These are phyloP conservation scores for Chroicocephalus ridibundus DNA, from an alignment of 2,113 vertebrate genomes.

Conservation along the genomic window DNA sequence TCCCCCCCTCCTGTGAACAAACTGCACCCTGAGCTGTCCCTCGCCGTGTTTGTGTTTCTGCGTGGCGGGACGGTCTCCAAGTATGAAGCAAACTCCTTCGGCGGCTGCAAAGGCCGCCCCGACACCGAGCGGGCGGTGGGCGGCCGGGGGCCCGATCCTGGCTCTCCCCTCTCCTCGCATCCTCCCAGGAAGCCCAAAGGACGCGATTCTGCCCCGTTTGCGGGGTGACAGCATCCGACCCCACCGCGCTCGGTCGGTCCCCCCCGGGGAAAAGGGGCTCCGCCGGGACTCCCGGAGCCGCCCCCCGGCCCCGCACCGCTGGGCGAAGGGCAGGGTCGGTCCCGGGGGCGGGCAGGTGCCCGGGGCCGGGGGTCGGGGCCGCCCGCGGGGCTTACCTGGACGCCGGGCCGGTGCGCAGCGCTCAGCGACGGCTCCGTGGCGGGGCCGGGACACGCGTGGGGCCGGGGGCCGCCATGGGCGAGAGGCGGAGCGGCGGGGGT, in stretches of 20 bases:
- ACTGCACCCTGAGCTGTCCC: not conserved
- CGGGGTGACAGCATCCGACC: not conserved
- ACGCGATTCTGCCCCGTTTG: not conserved
- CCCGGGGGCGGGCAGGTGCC: not conserved
- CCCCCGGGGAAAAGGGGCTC: not conserved
- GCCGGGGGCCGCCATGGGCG: not conserved
- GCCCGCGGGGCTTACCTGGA: not conserved
- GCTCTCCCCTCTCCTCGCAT: not conserved
- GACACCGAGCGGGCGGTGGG: not conserved
- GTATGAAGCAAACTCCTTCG: not conserved
- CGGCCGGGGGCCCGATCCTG: not conserved
- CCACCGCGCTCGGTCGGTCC: not conserved
- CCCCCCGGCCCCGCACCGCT: not conserved
- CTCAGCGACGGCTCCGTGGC: not conserved
- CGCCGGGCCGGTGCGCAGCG: not conserved
- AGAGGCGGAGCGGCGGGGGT: not conserved
- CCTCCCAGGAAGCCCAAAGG: not conserved
- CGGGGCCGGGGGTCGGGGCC: not conserved
- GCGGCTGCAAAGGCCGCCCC: not conserved
- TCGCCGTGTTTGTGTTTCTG: slow-evolving; percentile 3
- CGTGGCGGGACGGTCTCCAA: slow-evolving; percentile 34
- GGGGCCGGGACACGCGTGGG: not conserved
- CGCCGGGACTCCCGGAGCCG: not conserved
- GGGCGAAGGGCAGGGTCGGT: not conserved
- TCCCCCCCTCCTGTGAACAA: not conserved